phyloP scores from a whole-genome alignment of 2,888 invertebrate species.

The Luperina nickerlii region DNA sequence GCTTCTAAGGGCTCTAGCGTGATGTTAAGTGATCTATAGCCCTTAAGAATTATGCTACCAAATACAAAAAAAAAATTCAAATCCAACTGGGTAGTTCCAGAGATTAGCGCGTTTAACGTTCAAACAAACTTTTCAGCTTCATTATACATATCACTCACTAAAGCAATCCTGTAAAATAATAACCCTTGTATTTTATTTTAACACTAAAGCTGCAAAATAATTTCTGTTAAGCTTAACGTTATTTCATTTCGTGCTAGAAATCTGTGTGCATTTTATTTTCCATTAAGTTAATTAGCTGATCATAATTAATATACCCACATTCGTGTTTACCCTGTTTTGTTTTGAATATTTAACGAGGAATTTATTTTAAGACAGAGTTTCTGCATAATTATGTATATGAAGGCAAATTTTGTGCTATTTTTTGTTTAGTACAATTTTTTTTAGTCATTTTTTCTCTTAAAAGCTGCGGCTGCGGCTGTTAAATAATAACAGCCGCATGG shows the following conservation, averaged over 20 bases:
- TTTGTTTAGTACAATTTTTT: background rate
- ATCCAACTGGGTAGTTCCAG: no score
- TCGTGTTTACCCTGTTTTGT: background rate
- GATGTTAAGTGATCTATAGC: no score
- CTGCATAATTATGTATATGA: background rate
- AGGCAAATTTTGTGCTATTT: background rate
- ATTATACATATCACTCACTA: no score
- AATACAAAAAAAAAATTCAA: no score
- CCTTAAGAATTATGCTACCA: no score
- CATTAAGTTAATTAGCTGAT: conserved; percentile 34
- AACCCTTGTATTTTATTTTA: background rate
- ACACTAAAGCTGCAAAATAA: conserved; percentile 13
- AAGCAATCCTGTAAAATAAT: no score
- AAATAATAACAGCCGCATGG: background rate
- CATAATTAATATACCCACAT: conserved; percentile 29
- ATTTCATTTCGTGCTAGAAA: conserved; percentile 29
- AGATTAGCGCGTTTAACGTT: no score
- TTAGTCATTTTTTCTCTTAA: background rate
- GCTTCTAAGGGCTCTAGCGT: no score
- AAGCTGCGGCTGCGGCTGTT: no score
- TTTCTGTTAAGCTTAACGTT: background rate
- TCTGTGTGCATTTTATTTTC: conserved; percentile 9
- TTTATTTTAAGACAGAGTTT: background rate
- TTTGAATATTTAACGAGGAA: conserved; percentile 1
- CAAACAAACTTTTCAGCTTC: no score